phyloP scores from a whole-genome alignment of 2,113 vertebrate species.

The Xiphophorus couchianus region DNA sequence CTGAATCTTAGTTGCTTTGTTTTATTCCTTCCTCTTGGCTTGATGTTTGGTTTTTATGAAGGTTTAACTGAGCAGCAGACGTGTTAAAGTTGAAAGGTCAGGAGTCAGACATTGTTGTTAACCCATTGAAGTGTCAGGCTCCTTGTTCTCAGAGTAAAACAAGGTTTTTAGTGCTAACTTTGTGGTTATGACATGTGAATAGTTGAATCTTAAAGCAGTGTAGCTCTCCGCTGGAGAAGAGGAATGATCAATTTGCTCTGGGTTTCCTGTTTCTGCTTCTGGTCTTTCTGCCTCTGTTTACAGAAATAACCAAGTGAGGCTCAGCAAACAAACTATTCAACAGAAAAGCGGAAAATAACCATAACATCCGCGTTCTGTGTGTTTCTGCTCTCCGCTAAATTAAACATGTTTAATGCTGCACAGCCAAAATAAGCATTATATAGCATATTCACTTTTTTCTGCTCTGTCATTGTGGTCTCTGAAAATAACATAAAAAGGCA shows the following conservation, averaged over 20 bases:
- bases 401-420: constrained; percentile 15
- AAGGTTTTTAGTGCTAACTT: not conserved
- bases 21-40: too few species aligned
- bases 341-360: constrained; percentile 25
- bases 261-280: constrained; percentile 14
- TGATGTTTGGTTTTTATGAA: too few species aligned
- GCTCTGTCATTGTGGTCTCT: constrained; percentile 38
- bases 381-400: constrained; percentile 15
- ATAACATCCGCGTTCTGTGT: constrained; percentile 1
- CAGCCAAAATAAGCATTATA: constrained; percentile 23
- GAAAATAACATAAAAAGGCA: constrained; percentile 17
- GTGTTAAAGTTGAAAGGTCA: not conserved
- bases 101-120: not conserved
- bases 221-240: not conserved
- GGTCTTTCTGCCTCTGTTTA: constrained; percentile 26
- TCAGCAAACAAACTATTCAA: constrained; percentile 37
- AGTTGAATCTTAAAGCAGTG: not conserved
- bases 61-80: not conserved
- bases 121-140: too few species aligned
- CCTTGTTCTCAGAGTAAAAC: not conserved
- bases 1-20: too few species aligned
- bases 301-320: constrained; percentile 24
- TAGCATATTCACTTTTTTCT: constrained; percentile 13
- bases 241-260: constrained; percentile 7
- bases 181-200: not conserved